These are phyloP conservation scores for Chionodraco myersi DNA, from an alignment of 2,113 vertebrate species.

Conservation along the genomic window DNA sequence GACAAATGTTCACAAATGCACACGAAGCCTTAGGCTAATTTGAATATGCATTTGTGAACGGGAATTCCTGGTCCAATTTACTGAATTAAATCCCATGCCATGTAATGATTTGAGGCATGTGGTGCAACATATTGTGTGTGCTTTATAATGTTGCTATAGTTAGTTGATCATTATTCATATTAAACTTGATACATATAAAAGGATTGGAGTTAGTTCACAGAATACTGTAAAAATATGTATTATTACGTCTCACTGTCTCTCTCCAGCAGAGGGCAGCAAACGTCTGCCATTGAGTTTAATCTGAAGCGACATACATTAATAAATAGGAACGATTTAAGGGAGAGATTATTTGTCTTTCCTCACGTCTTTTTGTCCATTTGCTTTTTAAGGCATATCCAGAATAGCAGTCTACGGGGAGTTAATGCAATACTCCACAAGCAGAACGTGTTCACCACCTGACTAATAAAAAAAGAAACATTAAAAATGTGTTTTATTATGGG, in stretches of 20 bases:
- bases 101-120: not conserved
- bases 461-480: too few species aligned
- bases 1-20: not conserved
- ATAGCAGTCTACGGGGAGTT: constrained; percentile 13
- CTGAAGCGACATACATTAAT: constrained; percentile 9
- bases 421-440: not conserved
- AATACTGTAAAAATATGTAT: not conserved
- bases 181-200: not conserved
- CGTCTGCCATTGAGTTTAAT: constrained; percentile 54
- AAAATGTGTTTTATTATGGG: too few species aligned
- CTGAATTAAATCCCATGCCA: not conserved
- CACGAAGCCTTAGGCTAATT: fast-evolving
- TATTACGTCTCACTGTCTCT: not conserved
- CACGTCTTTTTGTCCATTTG: constrained; percentile 9
- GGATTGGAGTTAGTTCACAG: not conserved
- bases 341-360: constrained; percentile 40
- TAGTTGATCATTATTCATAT: not conserved
- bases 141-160: not conserved
- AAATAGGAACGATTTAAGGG: constrained; percentile 16
- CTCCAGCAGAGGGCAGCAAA: constrained; percentile 81
- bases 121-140: not conserved
- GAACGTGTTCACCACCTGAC: too few species aligned
- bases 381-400: constrained; percentile 20
- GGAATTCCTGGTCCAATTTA: constrained; percentile 27
- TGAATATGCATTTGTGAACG: constrained; percentile 16